These are phyloP conservation scores for Mnemiopsis leidyi DNA, from an alignment of 37 sponge, comb jelly and placozoan species.

Conservation along the genomic window DNA sequence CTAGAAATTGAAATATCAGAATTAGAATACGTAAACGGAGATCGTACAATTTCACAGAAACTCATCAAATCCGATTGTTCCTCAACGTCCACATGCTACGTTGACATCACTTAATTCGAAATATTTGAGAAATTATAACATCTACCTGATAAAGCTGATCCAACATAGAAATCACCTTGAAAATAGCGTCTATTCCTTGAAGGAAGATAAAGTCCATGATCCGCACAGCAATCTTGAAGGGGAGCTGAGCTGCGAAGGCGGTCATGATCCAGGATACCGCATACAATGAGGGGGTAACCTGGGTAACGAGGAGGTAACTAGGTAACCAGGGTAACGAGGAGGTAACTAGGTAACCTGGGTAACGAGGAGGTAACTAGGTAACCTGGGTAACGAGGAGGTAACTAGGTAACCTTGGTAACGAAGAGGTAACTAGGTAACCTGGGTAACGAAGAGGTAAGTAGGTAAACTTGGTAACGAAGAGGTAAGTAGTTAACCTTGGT, in stretches of 20 bases:
- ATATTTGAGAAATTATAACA: too few species aligned
- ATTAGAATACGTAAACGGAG: too few species aligned
- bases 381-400: neutral
- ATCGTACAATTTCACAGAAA: too few species aligned
- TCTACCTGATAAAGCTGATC: too few species aligned
- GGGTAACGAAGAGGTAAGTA: neutral
- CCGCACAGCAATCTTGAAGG: neutral
- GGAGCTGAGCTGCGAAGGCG: constrained; percentile 8
- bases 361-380: neutral
- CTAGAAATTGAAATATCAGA: too few species aligned
- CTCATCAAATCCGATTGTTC: too few species aligned
- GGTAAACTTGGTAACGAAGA: too few species aligned
- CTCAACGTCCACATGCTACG: too few species aligned
- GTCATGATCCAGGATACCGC: constrained; percentile 50
- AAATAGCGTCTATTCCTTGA: constrained; percentile 26
- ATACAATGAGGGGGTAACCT: constrained; percentile 39
- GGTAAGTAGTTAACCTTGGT: too few species aligned
- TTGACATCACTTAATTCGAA: too few species aligned
- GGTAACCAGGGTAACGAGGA: constrained; percentile 1
- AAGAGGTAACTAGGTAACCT: neutral
- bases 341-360: neutral
- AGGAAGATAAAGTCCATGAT: constrained; percentile 30
- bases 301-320: neutral
- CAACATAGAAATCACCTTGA: constrained; percentile 8
- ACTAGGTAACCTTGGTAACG: neutral